These are phyloP conservation scores for Dryoscopus gambensis DNA, from an alignment of 2,113 vertebrate species.

Conservation along the genomic window DNA sequence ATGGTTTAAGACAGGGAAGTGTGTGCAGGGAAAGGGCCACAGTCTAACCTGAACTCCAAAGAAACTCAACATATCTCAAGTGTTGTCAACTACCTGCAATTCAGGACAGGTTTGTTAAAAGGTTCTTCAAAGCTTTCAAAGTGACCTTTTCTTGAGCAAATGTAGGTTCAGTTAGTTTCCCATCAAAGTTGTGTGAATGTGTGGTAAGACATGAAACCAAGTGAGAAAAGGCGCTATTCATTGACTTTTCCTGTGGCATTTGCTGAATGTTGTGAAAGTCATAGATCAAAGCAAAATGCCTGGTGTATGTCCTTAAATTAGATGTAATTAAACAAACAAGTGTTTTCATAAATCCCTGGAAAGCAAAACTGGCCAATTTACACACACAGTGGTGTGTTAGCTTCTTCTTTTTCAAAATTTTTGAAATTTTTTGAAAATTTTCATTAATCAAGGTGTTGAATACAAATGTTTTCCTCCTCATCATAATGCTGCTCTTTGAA, in stretches of 20 bases:
- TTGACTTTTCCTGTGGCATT: neutral
- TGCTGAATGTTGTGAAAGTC: neutral
- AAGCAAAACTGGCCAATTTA: neutral
- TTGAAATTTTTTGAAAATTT: neutral
- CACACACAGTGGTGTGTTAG: fast-evolving
- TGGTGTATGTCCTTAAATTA: neutral
- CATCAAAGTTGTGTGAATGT: neutral
- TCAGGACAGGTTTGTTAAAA: conserved; percentile 23
- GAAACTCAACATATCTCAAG: neutral
- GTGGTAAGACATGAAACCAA: neutral
- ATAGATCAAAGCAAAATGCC: neutral
- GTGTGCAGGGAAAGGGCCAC: neutral
- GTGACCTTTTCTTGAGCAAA: neutral
- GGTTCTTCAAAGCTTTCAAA: neutral
- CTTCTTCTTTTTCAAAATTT: neutral
- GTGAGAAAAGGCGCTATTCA: neutral
- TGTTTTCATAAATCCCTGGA: conserved; percentile 24
- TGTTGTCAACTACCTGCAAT: conserved; percentile 18
- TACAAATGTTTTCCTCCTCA: neutral
- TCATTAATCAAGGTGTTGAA: neutral
- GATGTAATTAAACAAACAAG: conserved; percentile 4
- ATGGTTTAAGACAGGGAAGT: neutral
- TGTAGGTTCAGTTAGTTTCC: neutral
- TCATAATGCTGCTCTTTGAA: neutral
- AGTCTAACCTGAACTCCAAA: neutral